phyloP scores from a whole-genome alignment of 2,888 invertebrate genomes.

The Pycnomerus fuliginosus region DNA sequence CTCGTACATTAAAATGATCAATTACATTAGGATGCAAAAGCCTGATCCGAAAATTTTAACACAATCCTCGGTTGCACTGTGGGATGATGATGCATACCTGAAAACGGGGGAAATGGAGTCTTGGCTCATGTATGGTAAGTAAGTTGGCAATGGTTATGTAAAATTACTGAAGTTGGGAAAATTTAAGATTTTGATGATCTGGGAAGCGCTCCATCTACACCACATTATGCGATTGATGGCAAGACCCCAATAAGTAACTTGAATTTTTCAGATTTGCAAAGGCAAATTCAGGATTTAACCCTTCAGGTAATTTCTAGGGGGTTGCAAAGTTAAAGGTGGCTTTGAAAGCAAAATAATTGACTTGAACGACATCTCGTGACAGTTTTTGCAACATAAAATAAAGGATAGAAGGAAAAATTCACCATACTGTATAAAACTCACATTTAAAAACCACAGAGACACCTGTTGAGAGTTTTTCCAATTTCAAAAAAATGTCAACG shows the following conservation, averaged over 20 bases:
- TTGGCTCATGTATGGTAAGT: constrained; percentile 78
- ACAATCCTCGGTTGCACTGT: constrained; percentile 56
- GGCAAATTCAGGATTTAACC: constrained; percentile 49
- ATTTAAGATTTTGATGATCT: constrained; percentile 55
- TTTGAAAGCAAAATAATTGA: too few relatives aligned
- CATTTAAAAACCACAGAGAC: too few relatives aligned
- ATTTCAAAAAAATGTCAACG: too few relatives aligned
- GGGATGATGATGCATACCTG: constrained; percentile 77
- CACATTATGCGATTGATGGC: constrained; percentile 52
- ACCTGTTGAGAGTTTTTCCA: too few relatives aligned
- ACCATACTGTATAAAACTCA: too few relatives aligned
- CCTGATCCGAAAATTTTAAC: constrained; percentile 58
- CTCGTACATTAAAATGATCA: constrained; percentile 77
- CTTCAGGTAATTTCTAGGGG: too few relatives aligned
- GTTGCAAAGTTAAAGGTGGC: too few relatives aligned
- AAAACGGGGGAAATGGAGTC: constrained; percentile 71
- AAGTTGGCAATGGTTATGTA: constrained; percentile 6
- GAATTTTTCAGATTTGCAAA: constrained; percentile 49
- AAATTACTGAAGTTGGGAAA: neutral
- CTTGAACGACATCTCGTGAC: too few relatives aligned
- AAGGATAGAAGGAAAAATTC: too few relatives aligned
- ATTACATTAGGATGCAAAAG: constrained; percentile 71
- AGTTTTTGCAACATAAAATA: too few relatives aligned
- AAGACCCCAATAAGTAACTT: constrained; percentile 51
- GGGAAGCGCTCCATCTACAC: constrained; percentile 52